Conservation (phyloP, 2,888 invertebrate genomes). For the Ferrisia virgata region DNA sequence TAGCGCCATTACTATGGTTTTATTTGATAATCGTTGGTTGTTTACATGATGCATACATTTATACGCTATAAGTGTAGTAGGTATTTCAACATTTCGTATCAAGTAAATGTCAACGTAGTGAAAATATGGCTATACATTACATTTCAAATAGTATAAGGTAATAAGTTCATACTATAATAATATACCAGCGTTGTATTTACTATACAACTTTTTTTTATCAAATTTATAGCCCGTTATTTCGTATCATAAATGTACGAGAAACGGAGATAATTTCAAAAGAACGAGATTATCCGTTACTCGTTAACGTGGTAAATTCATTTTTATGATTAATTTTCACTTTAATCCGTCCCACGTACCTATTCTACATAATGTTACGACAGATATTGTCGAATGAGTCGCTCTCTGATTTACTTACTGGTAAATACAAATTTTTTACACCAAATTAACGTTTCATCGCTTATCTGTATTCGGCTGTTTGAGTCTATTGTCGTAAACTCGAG, state of each 20-base stretch:
- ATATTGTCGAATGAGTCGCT: neutral
- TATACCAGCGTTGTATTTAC: no score
- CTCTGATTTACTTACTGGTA: neutral
- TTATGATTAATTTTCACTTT: neutral
- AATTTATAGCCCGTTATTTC: neutral
- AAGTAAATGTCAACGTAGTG: no score
- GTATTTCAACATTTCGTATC: no score
- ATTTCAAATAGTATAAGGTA: no score
- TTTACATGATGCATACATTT: no score
- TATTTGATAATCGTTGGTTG: no score
- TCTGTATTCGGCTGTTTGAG: neutral
- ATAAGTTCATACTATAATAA: no score
- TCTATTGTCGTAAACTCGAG: neutral
- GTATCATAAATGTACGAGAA: conserved; percentile 6
- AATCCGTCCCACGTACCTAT: neutral
- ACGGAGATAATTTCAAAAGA: neutral
- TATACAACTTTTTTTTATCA: neutral
- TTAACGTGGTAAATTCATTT: neutral
- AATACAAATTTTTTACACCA: neutral
- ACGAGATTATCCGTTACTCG: neutral
- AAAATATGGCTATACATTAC: no score
- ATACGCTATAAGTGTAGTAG: no score
- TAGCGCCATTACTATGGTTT: neutral
- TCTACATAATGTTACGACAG: neutral
- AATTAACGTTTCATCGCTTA: neutral